Evolutionary conservation across 2,888 invertebrate genomes (phyloP), one percentile per base, ranked within the genome.

Genomic region (Pyralis farinalis): DNA sequence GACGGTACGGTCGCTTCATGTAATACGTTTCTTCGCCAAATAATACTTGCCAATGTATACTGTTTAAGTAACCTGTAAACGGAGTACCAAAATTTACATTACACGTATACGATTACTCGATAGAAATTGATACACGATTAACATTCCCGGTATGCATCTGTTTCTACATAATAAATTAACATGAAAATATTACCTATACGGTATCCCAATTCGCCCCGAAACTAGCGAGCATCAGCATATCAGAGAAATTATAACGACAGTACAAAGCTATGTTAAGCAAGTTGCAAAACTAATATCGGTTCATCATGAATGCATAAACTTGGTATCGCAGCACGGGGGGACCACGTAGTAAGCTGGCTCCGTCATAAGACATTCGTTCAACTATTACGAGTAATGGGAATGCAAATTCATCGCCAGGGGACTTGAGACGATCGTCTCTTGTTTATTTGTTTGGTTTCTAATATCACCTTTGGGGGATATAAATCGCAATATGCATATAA

Each of bases 251-350:
- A 68, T 79, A 77, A 81, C 70, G 68, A 62, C 58, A 63, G 61
- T 64, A 76, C 77, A 76, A 77, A 78, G 79, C 57, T 71, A 75
- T 72, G 72, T 66, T 62, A 70, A 72, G 65, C 64, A 64, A 71
- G 66, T 67, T 65, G 57, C 45, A n/a, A 55, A 76, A 79, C 79
- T 82, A 79, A 79, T 80, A 76, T 66, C 54, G 59, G 60, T 65
- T 79, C 77, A 83, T 84, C 71, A 65, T 55, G 71, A 69, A 81
- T 79, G 81, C 81, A 75, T 71, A 71, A 79, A 83, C 72, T 79
- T 71, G 43, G 50, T 44, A 55, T 52, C 43, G 47, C 37, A 31
- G 47, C 37, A 31, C n/a, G 11, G 12, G 7, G 7, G 12, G 11
- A 12, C 12, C 12, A 12, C 12, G 11, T n/a, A 7, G 7, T 20